Evolutionary conservation across 2,797 vertebrate genomes (phyloP).

Genomic region (Zenarchopterus dispar): DNA sequence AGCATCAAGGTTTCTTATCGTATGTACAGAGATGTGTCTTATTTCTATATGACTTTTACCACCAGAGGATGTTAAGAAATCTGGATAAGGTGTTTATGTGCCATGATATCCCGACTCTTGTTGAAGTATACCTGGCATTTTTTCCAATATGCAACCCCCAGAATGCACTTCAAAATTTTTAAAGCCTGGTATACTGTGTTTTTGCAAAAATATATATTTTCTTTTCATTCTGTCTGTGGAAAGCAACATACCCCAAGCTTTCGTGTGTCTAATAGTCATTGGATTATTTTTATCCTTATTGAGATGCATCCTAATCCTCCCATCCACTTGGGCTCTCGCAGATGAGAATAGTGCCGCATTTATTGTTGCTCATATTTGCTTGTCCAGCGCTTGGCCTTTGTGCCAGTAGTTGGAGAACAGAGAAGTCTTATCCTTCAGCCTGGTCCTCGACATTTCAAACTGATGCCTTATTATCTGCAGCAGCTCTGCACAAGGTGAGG

Average conservation of each 20-base stretch:
- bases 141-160: too few species aligned
- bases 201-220: not conserved
- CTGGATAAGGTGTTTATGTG: not conserved
- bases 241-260: slow-evolving; percentile 4
- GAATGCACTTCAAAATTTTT: too few species aligned
- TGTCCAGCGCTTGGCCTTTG: slow-evolving; percentile 32
- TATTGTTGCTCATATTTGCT: slow-evolving; percentile 13
- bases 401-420: slow-evolving; percentile 24
- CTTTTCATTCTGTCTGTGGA: not conserved
- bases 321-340: slow-evolving; percentile 10
- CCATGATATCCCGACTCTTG: too few species aligned
- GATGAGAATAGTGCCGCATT: slow-evolving; percentile 30
- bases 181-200: too few species aligned
- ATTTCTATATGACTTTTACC: not conserved
- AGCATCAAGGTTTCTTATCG: not conserved
- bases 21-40: not conserved
- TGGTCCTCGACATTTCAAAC: slow-evolving; percentile 28
- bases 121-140: too few species aligned
- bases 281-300: slow-evolving; percentile 37
- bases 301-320: slow-evolving; percentile 24
- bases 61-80: too few species aligned
- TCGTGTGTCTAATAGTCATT: slow-evolving; percentile 24
- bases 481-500: slow-evolving; percentile 16
- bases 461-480: slow-evolving; percentile 35
- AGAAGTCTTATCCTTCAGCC: slow-evolving; percentile 42